A percentile compares a stretch with the other conserved stretches of the same genome.
phyloP scores from a whole-genome alignment of 2,113 vertebrate genomes.

The Bostrychus sinensis region DNA sequence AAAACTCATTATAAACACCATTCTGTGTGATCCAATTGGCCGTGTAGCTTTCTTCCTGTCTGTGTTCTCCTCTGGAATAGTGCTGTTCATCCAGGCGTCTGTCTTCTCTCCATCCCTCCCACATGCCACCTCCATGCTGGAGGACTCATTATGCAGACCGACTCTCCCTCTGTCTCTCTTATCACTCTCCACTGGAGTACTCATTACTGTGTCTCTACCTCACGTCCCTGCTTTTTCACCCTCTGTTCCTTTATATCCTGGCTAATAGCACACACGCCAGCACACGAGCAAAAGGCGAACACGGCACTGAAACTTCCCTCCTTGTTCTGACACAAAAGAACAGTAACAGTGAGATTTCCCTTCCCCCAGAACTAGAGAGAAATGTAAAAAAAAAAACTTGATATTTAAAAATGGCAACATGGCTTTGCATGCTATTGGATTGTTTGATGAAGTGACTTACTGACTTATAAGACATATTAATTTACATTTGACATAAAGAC shows the following conservation, averaged over 20 bases:
- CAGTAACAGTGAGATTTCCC: neutral
- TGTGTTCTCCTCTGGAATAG: constrained; percentile 37
- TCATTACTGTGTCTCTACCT: constrained; percentile 61
- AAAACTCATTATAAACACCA: constrained; percentile 48
- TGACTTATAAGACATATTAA: too few species aligned
- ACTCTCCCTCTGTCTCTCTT: constrained; percentile 58
- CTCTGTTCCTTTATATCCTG: constrained; percentile 40
- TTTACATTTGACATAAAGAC: too few species aligned
- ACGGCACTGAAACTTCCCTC: neutral
- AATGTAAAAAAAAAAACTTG: neutral
- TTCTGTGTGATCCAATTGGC: constrained; percentile 45
- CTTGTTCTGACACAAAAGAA: constrained; percentile 11
- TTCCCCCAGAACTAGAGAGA: neutral
- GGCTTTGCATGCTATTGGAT: neutral
- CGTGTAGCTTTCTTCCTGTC: constrained; percentile 26
- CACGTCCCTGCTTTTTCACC: constrained; percentile 38
- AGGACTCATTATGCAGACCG: constrained; percentile 68
- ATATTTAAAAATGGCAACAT: too few species aligned
- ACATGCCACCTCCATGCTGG: constrained; percentile 60
- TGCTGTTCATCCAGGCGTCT: constrained; percentile 17
- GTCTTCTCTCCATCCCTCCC: constrained; percentile 49
- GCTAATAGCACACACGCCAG: constrained; percentile 21
- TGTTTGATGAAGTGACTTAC: neutral
- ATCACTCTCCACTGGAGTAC: constrained; percentile 69
- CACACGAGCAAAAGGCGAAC: neutral